Evolutionary conservation across 2,797 vertebrate species (phyloP).

Genomic region (Bradypodion ventrale): DNA sequence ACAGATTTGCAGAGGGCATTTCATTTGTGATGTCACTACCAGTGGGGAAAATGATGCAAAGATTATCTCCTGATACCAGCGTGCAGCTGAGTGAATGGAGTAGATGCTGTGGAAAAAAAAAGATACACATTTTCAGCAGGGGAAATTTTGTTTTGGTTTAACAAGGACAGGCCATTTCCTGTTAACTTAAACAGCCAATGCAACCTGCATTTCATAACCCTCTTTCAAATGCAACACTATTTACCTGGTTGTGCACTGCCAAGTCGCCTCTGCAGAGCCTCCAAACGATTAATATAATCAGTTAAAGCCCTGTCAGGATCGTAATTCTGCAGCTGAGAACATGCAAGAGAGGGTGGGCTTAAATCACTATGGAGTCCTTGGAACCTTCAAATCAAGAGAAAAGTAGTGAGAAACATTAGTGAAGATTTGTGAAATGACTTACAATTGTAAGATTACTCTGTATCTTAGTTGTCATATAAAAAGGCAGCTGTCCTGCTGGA

Average conservation of each 20-base stretch:
- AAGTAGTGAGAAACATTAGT: background rate
- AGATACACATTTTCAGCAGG: constrained; percentile 1
- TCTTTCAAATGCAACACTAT: background rate
- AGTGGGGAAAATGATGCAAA: constrained; percentile 60
- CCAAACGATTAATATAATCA: constrained; percentile 93
- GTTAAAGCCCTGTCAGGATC: constrained; percentile 94
- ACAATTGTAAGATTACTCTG: too few relatives aligned
- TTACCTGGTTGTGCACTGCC: constrained; percentile 91
- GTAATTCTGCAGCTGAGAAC: constrained; percentile 93
- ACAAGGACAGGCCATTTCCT: background rate
- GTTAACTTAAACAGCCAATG: background rate
- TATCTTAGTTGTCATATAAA: too few relatives aligned
- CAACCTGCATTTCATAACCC: background rate
- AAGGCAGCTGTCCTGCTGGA: background rate
- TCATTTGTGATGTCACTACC: constrained; percentile 79
- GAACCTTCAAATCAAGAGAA: constrained; percentile 75
- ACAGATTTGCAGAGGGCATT: constrained; percentile 84
- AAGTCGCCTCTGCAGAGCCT: constrained; percentile 92
- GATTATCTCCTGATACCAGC: constrained; percentile 90
- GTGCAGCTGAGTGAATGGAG: constrained; percentile 85
- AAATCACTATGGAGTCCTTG: constrained; percentile 75
- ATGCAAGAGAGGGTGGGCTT: constrained; percentile 78
- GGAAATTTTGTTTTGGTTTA: background rate
- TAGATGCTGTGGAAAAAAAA: constrained; percentile 80
- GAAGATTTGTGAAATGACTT: constrained; percentile 1